Base-by-base conservation (phyloP, 2,888 invertebrate genomes). In the Zygaena filipendulae region DNA sequence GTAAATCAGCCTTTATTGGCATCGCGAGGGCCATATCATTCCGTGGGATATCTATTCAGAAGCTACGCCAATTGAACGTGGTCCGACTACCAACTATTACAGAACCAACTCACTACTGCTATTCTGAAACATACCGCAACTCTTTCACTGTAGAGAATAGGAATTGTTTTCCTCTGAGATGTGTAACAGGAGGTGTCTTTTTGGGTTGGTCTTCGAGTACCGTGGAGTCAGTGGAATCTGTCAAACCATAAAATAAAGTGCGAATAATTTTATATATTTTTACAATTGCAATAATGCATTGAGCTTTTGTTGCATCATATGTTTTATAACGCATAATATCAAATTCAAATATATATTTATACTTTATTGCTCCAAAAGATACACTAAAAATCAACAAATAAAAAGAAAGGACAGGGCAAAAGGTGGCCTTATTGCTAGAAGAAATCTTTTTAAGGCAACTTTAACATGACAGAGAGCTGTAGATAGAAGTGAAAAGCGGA, bases 1-100 rank as follows among this genome's bases (percentile, higher is more conserved):
- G n/a, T 72, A 74, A 74, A 74, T 72, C 71, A 68, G 47, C 55
- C 54, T 63, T 69, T 74, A 74, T 69, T 70, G 66, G 68, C 62
- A 68, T 52, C 72, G 47, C 37, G 71, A 67, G 70, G 51, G 61
- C 58, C 61, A 58, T 74, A 72, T 70, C 68, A 70, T 70, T 68
- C 62, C 60, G 57, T 54, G 45, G 59, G 68, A 70, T 70, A 71
- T 72, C 74, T 67, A 70, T 74, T 72, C 71, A 66, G 62, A 44
- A 59, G 64, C 63, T 59, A 64, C 61, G 62, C 60, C 55, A 67
- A 60, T 47, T 50, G 53, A 53, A 61, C 66, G 70, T 60, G 69
- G 55, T 56, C 47, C 39, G 71, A 66, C 67, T 71, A 58, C 55
- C 49, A 57, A 53, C 54, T 48, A 49, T 38, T 42, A 35, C 26